Percentiles rank a stretch among this genome's conserved stretches.
Conservation (phyloP, 2,113 vertebrate genomes). For the Echinops telfairi region DNA sequence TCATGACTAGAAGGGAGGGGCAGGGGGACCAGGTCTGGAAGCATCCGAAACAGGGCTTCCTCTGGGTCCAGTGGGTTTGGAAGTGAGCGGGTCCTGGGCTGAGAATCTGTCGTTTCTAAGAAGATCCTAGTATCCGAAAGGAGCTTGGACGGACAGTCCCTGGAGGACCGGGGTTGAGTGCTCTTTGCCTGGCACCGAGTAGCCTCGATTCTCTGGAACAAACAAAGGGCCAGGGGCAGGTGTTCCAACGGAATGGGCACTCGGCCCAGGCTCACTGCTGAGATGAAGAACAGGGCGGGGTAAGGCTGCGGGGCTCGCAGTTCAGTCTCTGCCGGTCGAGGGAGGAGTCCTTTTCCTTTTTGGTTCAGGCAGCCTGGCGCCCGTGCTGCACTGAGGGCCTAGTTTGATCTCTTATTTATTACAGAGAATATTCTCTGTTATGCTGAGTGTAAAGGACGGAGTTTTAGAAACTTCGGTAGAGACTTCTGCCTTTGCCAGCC, state of each 20-base stretch:
- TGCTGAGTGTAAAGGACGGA: background rate
- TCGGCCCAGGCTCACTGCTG: background rate
- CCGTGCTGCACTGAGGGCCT: background rate
- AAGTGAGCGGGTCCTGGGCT: background rate
- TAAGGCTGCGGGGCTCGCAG: background rate
- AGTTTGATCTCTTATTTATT: slow-evolving; percentile 82
- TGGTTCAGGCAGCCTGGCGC: slow-evolving; percentile 50
- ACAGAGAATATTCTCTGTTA: slow-evolving; percentile 78
- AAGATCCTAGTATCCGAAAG: background rate
- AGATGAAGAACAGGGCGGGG: background rate
- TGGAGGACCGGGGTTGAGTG: background rate
- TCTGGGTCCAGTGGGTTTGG: background rate
- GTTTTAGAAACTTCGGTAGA: slow-evolving; percentile 13
- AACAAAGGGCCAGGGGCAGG: background rate
- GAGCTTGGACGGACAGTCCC: background rate
- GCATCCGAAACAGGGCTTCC: background rate
- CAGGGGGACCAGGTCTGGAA: background rate
- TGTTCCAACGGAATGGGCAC: background rate
- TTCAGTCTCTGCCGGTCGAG: background rate
- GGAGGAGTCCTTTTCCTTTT: slow-evolving; percentile 41
- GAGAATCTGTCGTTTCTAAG: background rate
- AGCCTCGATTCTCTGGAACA: background rate
- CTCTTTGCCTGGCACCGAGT: background rate
- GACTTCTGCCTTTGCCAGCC: slow-evolving; percentile 6
- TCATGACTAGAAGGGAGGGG: background rate